Percentiles rank a stretch among this genome's conserved stretches.
Evolutionary conservation across 2,113 vertebrate genomes (phyloP).

Genomic region (Chionomys nivalis): DNA sequence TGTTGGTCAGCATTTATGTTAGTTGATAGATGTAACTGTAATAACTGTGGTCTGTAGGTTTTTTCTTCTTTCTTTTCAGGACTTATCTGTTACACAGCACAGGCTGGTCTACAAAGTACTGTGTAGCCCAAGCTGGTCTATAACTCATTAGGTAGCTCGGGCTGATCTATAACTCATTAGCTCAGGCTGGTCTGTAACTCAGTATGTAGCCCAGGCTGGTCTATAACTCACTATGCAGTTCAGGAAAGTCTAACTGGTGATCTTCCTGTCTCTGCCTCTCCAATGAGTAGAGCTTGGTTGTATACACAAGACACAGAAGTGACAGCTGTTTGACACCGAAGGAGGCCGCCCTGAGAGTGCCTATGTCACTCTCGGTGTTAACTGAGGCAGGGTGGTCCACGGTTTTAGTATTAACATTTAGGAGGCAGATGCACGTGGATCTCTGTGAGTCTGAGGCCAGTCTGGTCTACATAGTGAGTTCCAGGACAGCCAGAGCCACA

Average conservation of each 20-base stretch:
- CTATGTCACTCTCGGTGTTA: background rate
- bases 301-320: background rate
- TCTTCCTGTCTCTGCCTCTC: background rate
- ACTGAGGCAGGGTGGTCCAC: background rate
- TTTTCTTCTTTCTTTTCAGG: background rate
- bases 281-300: background rate
- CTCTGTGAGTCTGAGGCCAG: background rate
- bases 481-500: background rate
- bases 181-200: no score
- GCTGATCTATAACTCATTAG: background rate
- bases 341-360: background rate
- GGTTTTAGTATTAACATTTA: background rate
- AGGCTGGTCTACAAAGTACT: no score
- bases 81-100: background rate
- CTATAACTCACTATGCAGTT: background rate
- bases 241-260: background rate
- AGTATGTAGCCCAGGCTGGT: no score
- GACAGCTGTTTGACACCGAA: background rate
- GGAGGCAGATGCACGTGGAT: background rate
- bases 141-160: background rate
- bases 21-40: background rate
- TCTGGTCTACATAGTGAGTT: background rate
- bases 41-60: background rate
- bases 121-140: background rate
- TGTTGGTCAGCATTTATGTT: background rate